Evolutionary conservation across 2,113 vertebrate genomes (phyloP).

Genomic region (Tamias sibiricus): DNA sequence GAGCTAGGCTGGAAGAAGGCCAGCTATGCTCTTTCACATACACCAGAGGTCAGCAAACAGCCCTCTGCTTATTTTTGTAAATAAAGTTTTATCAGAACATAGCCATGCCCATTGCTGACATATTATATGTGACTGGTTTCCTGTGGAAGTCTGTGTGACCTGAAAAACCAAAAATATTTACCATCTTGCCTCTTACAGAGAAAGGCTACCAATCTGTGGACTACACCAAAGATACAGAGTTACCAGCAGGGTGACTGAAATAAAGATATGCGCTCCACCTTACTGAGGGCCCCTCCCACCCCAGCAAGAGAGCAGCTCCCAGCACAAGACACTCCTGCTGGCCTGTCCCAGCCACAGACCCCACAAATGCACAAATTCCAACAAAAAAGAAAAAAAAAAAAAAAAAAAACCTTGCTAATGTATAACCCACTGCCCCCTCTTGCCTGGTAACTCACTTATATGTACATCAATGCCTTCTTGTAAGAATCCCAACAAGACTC

Average conservation of each 20-base stretch:
- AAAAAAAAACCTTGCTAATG: not conserved
- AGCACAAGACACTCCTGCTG: not conserved
- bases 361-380: not conserved
- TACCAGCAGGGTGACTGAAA: slow-evolving; percentile 6
- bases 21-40: not conserved
- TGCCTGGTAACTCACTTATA: not conserved
- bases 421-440: not conserved
- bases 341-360: not conserved
- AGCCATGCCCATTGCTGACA: not conserved
- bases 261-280: not conserved
- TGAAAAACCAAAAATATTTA: not conserved
- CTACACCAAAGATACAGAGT: not conserved
- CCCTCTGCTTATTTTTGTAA: not conserved
- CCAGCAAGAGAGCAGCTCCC: not conserved
- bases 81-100: not conserved
- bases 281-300: not conserved
- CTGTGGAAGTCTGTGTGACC: not conserved
- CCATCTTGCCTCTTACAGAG: not conserved
- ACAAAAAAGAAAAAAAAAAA: not conserved
- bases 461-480: not conserved
- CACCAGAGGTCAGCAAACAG: not conserved
- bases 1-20: not conserved
- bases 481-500: not conserved
- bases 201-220: not conserved
- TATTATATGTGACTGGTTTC: not conserved